Evolutionary conservation across 2,113 vertebrate species (phyloP).

Genomic region (Hippocampus comes): DNA sequence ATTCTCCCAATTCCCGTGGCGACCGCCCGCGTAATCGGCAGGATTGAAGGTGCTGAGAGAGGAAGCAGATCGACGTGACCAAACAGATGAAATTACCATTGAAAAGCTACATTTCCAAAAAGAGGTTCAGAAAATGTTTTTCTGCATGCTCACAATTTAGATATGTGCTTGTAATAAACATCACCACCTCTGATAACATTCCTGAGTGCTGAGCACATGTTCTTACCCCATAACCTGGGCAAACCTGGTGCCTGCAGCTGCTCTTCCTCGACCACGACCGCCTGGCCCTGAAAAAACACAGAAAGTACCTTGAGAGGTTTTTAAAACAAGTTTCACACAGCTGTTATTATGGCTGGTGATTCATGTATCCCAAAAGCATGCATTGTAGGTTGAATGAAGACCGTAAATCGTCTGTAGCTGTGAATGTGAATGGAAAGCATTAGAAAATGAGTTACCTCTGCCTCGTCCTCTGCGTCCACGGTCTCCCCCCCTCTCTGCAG

Average conservation of each 20-base stretch:
- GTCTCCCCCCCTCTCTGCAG: slow-evolving; percentile 82
- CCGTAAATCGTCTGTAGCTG: too few species aligned
- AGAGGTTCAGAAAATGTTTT: slow-evolving; percentile 29
- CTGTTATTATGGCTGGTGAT: not conserved
- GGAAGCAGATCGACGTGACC: not conserved
- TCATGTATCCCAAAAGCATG: too few species aligned
- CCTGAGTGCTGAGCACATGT: not conserved
- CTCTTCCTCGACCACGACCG: slow-evolving; percentile 79
- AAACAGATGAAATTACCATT: not conserved
- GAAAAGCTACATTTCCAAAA: not conserved
- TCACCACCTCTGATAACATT: slow-evolving; percentile 28
- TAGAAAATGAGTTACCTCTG: slow-evolving; percentile 71
- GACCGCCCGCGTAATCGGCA: slow-evolving; percentile 83
- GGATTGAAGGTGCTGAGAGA: slow-evolving; percentile 88
- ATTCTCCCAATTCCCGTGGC: slow-evolving; percentile 81
- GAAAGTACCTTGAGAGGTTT: slow-evolving; percentile 11
- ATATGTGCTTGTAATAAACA: slow-evolving; percentile 53
- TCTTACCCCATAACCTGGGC: slow-evolving; percentile 95
- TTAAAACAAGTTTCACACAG: not conserved
- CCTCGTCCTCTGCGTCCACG: slow-evolving; percentile 83
- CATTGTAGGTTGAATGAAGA: too few species aligned
- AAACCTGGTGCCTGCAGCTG: slow-evolving; percentile 84
- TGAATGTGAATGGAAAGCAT: too few species aligned
- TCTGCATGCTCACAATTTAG: slow-evolving; percentile 35
- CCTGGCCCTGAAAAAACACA: slow-evolving; percentile 76